Percentiles rank a stretch among this genome's conserved stretches.
These are phyloP conservation scores for Lepidothrix coronata DNA, from an alignment of 2,113 vertebrate species.

Conservation along the genomic window DNA sequence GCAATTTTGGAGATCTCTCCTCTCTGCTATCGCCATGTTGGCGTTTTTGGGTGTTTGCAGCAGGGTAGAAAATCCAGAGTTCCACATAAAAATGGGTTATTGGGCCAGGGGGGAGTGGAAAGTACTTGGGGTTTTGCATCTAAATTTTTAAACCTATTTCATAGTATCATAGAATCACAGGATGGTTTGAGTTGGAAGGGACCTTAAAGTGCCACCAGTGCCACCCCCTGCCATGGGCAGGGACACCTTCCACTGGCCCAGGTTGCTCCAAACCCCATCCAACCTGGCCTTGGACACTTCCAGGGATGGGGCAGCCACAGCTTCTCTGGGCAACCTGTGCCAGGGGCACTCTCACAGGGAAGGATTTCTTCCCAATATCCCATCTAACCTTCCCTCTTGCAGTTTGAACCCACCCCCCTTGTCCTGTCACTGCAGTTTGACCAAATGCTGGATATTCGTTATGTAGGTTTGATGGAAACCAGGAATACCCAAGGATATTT, in stretches of 20 bases:
- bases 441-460: neutral
- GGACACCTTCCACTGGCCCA: neutral
- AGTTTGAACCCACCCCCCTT: neutral
- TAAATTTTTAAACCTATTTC: neutral
- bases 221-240: neutral
- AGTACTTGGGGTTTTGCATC: neutral
- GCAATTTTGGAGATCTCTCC: neutral
- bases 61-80: neutral
- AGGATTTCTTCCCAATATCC: neutral
- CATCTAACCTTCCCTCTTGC: neutral
- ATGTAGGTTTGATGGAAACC: neutral
- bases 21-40: neutral
- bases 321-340: neutral
- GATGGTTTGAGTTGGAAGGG: neutral
- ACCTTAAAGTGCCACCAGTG: neutral
- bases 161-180: neutral
- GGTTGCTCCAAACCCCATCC: neutral
- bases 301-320: neutral
- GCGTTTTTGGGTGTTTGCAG: neutral
- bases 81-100: neutral
- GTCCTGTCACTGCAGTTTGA: neutral
- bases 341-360: neutral
- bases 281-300: neutral
- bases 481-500: neutral
- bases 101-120: neutral